Conservation (phyloP, 2,888 invertebrate genomes). For the Patella caerulea region DNA sequence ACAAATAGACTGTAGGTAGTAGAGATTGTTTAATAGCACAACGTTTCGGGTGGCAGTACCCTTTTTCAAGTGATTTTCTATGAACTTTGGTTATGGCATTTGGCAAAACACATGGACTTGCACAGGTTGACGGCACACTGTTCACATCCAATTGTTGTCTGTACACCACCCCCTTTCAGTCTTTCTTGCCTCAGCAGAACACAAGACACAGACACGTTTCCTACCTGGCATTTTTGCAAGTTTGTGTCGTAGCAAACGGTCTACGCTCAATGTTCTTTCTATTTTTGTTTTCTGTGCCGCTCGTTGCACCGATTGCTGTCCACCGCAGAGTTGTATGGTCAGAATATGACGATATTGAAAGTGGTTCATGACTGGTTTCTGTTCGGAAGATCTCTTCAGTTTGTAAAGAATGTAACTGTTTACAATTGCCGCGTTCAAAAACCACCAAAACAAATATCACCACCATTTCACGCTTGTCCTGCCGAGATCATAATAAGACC, state of each 20-base stretch:
- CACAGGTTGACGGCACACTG: not conserved
- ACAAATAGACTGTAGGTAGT: too few relatives aligned
- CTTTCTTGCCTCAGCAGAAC: not conserved
- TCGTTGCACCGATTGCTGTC: not conserved
- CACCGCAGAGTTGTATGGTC: conserved; percentile 8
- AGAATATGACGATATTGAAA: not conserved
- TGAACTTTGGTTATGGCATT: not conserved
- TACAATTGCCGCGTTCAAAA: conserved; percentile 22
- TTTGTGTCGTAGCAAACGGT: not conserved
- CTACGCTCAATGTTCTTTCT: not conserved
- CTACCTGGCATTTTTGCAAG: not conserved
- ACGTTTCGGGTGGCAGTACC: too few relatives aligned
- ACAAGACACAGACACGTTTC: not conserved
- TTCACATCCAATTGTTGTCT: not conserved
- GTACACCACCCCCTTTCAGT: not conserved
- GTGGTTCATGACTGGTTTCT: not conserved
- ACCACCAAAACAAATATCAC: conserved; percentile 26
- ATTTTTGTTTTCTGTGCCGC: not conserved
- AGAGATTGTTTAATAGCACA: too few relatives aligned
- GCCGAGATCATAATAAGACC: conserved; percentile 30
- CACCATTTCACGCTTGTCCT: conserved; percentile 26
- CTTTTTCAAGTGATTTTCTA: too few relatives aligned
- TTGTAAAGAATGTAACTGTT: conserved; percentile 24
- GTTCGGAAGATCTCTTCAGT: not conserved
- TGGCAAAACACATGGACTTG: not conserved